A percentile compares a stretch with the other conserved stretches of the same genome.
Conservation (phyloP, 2,113 vertebrate genomes). For the Dasyprocta punctata region DNA sequence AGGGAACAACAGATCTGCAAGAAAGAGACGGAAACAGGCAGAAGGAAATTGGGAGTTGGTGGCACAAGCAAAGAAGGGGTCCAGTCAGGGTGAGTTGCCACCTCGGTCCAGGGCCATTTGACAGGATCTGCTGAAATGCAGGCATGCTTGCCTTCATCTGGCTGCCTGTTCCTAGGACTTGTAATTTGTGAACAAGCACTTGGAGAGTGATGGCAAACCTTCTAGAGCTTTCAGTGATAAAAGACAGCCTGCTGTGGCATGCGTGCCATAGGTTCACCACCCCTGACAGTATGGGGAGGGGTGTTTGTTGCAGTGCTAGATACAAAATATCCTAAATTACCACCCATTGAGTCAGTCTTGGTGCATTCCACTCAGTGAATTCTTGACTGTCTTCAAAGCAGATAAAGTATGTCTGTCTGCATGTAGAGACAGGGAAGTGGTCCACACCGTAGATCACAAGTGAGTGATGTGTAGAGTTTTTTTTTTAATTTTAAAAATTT, state of each 20-base stretch:
- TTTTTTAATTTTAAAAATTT: too few species aligned
- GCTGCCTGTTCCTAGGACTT: background rate
- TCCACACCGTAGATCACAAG: fast-evolving
- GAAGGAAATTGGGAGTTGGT: too few species aligned
- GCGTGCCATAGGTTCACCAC: background rate
- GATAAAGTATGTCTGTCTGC: too few species aligned
- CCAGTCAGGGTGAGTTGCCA: fast-evolving
- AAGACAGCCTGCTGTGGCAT: background rate
- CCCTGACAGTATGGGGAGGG: fast-evolving
- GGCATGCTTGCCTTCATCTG: background rate
- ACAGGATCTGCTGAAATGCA: background rate
- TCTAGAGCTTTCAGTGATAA: background rate
- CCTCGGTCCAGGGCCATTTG: background rate
- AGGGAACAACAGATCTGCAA: background rate
- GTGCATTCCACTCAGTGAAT: fast-evolving
- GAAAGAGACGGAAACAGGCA: background rate
- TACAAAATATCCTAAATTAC: background rate
- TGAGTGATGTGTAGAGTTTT: background rate
- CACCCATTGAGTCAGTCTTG: too few species aligned
- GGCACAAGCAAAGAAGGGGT: background rate
- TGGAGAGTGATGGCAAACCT: background rate
- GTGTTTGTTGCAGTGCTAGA: too few species aligned
- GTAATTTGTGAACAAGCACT: background rate
- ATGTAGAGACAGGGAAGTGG: background rate
- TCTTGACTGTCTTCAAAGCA: background rate